phyloP scores from a whole-genome alignment of 2,113 vertebrate species.

The Accipiter cooperii region DNA sequence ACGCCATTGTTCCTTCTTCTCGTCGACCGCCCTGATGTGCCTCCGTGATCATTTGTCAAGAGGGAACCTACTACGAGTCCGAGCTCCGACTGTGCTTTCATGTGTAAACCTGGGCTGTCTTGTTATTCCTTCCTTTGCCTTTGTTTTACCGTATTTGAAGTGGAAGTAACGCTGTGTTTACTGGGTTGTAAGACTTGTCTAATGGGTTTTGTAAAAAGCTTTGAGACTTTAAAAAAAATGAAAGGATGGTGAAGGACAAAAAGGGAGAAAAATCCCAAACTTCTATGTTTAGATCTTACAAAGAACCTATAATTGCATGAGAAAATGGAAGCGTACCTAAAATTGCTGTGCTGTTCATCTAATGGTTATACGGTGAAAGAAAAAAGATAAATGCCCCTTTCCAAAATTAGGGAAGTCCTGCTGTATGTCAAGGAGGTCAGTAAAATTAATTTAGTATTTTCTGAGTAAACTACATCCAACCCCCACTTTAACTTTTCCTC shows the following conservation, averaged over 20 bases:
- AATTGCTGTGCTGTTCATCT: not conserved
- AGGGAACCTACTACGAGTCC: no score
- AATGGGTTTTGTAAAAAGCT: not conserved
- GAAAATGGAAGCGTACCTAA: not conserved
- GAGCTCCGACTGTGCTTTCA: no score
- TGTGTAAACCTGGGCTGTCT: not conserved
- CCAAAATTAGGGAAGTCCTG: not conserved
- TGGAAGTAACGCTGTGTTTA: not conserved
- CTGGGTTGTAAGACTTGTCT: not conserved
- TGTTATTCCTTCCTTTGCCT: not conserved
- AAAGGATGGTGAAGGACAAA: not conserved
- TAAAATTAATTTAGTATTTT: not conserved
- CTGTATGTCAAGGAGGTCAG: no score
- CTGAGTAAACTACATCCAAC: no score
- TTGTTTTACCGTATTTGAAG: not conserved
- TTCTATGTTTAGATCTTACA: not conserved
- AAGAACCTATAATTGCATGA: not conserved
- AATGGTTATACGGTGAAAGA: no score
- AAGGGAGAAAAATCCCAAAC: not conserved
- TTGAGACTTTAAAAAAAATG: not conserved
- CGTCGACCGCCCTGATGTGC: accelerated
- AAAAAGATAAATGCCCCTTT: not conserved
- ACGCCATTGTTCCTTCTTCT: accelerated
- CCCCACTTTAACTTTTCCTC: not conserved
- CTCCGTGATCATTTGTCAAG: no score